phyloP scores from a whole-genome alignment of 2,888 invertebrate species.

The Nomada lathburiana region DNA sequence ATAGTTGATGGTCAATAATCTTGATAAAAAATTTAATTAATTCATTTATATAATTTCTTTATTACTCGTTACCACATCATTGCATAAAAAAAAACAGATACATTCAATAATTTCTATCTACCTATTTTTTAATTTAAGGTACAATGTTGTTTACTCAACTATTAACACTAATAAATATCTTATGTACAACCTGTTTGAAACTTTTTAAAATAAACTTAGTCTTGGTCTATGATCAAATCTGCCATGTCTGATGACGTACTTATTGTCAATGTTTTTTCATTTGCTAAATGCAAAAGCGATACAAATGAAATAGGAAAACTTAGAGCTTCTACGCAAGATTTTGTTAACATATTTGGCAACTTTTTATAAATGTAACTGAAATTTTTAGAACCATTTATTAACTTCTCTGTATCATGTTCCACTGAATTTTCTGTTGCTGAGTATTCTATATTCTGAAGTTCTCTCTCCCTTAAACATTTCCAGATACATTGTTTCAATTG shows the following conservation, averaged over 20 bases:
- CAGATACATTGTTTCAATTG: conserved; percentile 92
- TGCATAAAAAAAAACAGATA: conserved; percentile 6
- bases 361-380: conserved; percentile 86
- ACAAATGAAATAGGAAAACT: conserved; percentile 92
- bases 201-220: conserved; percentile 18
- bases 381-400: conserved; percentile 75
- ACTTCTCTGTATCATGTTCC: conserved; percentile 28
- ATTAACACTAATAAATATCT: not conserved
- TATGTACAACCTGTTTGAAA: not conserved
- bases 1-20: not conserved
- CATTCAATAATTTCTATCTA: not conserved
- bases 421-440: not conserved
- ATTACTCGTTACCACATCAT: conserved; percentile 10
- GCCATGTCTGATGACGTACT: conserved; percentile 63
- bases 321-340: conserved; percentile 89
- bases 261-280: conserved; percentile 88
- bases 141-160: not conserved
- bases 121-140: not conserved
- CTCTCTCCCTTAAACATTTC: conserved; percentile 86
- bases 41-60: not conserved
- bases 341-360: conserved; percentile 86
- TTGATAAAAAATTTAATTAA: conserved; percentile 15
- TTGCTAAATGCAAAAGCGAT: conserved; percentile 93
- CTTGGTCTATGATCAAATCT: conserved; percentile 69
- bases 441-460: conserved; percentile 77